These are phyloP conservation scores for Stichopus horrens DNA, from an alignment of 53 echinoderm and acorn worm genomes.

Conservation along the genomic window DNA sequence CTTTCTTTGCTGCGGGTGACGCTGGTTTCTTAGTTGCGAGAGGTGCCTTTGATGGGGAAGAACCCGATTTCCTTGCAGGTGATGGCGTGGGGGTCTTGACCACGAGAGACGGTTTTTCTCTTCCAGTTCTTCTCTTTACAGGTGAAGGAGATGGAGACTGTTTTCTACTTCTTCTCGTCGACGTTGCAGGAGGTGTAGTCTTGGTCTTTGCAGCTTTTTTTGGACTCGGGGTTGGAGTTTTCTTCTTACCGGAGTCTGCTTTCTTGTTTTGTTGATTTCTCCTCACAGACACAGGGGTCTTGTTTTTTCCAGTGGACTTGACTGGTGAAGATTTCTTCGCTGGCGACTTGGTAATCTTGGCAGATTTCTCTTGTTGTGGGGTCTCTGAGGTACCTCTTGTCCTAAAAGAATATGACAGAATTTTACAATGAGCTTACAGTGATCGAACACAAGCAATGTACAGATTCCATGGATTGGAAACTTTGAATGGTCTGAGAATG, in stretches of 20 bases:
- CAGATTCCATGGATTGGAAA: too few relatives aligned
- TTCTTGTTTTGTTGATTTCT: not conserved
- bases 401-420: not conserved
- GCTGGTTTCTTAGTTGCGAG: not conserved
- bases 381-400: conserved; percentile 6
- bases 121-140: conserved; percentile 2
- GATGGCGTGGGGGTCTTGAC: not conserved
- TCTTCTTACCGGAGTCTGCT: conserved; percentile 21
- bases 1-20: not conserved
- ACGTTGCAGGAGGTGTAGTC: conserved; percentile 47
- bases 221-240: conserved; percentile 32
- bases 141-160: conserved; percentile 44
- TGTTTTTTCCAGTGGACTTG: conserved; percentile 22
- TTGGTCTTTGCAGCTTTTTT: conserved; percentile 46
- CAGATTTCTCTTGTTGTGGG: conserved; percentile 15
- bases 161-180: conserved; percentile 29
- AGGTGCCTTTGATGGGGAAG: not conserved
- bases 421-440: too few relatives aligned
- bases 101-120: not conserved
- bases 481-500: too few relatives aligned
- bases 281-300: conserved; percentile 1
- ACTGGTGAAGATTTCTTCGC: conserved; percentile 21
- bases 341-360: not conserved
- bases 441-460: too few relatives aligned
- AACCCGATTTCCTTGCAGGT: not conserved